Percentiles rank a stretch among this genome's conserved stretches.
These are phyloP conservation scores for Drosophila orena DNA, from an alignment of 1,140 invertebrate genomes.

Conservation along the genomic window DNA sequence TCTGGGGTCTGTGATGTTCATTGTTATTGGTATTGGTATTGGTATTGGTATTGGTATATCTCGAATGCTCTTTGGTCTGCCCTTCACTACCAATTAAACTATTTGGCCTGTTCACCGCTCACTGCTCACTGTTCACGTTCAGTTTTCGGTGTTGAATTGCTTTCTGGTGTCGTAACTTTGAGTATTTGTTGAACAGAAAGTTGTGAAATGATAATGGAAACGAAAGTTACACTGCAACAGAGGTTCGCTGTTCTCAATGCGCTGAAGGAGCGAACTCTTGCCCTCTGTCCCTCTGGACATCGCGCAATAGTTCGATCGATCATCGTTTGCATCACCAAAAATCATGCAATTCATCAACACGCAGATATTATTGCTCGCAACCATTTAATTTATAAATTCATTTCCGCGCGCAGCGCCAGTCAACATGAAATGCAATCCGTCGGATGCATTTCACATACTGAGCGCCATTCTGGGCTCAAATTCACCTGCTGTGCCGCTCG, in stretches of 20 bases:
- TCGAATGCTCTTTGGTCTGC: slow-evolving; percentile 5
- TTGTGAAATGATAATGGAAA: slow-evolving; percentile 17
- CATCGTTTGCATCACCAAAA: slow-evolving; percentile 83
- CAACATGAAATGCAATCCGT: slow-evolving; percentile 52
- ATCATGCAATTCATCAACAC: slow-evolving; percentile 85
- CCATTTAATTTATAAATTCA: slow-evolving; percentile 72
- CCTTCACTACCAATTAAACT: too few relatives aligned
- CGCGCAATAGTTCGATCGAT: slow-evolving; percentile 79
- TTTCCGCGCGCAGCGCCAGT: slow-evolving; percentile 49
- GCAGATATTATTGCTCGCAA: slow-evolving; percentile 85
- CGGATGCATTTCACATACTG: slow-evolving; percentile 59
- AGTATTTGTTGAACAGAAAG: slow-evolving; percentile 51
- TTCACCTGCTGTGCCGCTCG: slow-evolving; percentile 26
- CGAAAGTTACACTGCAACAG: slow-evolving; percentile 60
- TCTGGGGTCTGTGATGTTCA: slow-evolving; percentile 68
- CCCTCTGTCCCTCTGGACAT: slow-evolving; percentile 3
- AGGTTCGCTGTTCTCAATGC: slow-evolving; percentile 74
- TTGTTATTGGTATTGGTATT: slow-evolving; percentile 74
- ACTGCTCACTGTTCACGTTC: slow-evolving; percentile 5
- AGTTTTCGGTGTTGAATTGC: slow-evolving; percentile 43
- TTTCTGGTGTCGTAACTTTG: slow-evolving; percentile 65
- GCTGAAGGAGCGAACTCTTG: slow-evolving; percentile 81
- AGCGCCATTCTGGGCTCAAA: slow-evolving; percentile 68
- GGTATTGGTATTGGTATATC: not conserved
- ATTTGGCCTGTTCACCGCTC: slow-evolving; percentile 3